These are phyloP conservation scores for Oscarella lobularis DNA, from an alignment of 37 sponge, comb jelly and placozoan species.

Conservation along the genomic window DNA sequence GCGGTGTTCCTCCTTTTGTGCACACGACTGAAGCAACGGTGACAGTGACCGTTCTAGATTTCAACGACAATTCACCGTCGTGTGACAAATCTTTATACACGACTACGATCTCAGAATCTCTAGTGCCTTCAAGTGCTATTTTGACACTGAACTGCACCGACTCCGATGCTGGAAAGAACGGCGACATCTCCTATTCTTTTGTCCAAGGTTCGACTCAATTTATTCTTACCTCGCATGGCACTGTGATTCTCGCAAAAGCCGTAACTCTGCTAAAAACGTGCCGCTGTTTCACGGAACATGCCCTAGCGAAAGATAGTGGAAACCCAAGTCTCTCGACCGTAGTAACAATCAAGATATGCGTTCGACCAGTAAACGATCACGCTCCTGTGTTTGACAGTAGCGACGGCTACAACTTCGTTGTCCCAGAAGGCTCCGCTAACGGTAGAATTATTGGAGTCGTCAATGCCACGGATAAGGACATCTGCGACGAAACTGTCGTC, in stretches of 20 bases:
- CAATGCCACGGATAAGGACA: conserved; percentile 25
- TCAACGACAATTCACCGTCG: conserved; percentile 45
- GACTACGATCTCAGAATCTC: conserved; percentile 27
- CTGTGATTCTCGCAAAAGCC: not conserved
- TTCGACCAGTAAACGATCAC: not conserved
- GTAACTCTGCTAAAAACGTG: no score
- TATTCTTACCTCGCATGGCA: conserved; percentile 9
- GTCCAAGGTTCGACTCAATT: not conserved
- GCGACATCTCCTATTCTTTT: conserved; percentile 20
- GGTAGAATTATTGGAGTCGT: conserved; percentile 16
- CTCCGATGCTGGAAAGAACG: conserved; percentile 36
- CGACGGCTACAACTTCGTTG: conserved; percentile 18
- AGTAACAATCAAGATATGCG: not conserved
- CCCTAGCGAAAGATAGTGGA: not conserved
- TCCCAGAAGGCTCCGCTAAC: conserved; percentile 29
- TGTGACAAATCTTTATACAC: conserved; percentile 7
- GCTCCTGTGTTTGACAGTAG: conserved; percentile 11
- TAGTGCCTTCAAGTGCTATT: conserved; percentile 12
- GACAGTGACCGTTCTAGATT: conserved; percentile 24
- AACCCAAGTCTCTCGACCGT: not conserved
- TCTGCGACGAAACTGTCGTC: conserved; percentile 30
- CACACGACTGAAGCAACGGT: not conserved
- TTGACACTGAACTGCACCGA: conserved; percentile 27
- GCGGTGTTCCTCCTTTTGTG: conserved; percentile 12
- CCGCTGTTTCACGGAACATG: not conserved